Evolutionary conservation across 2,888 invertebrate genomes (phyloP), one percentile per base, ranked within the genome.

Genomic region (Hetaerina titia): DNA sequence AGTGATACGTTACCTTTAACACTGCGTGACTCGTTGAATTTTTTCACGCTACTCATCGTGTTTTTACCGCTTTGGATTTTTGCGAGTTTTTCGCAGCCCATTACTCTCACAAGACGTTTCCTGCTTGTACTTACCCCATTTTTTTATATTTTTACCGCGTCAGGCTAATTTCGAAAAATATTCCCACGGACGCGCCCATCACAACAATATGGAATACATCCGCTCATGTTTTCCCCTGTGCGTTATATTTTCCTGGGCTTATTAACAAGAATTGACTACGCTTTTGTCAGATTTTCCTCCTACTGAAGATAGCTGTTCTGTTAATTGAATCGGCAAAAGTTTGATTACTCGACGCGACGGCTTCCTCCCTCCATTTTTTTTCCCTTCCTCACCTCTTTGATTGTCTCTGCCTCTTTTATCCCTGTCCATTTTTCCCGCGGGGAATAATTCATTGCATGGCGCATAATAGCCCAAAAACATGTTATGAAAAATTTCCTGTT

Each of bases 1-100:
- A 81, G 81, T 81, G 81, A 81, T 81, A 81, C 81, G 81, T 81
- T 81, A 81, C 31, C n/a, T 81, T 81, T 31, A 81, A 81, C 15
- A 2, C 31, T 81, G 81, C 81, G 81, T 81, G 81, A 81, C 81
- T 81, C 31, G 81, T 81, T 81, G 22, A 81, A 81, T 81, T 81
- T 81, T 31, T 81, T 81, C 25, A 81, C 81, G n/a, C 81, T 13
- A 13, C 81, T 31, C 81, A 13, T 31, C 81, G 11, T 81, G 81
- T 81, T 81, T 81, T 81, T 81, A 13, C 31, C 81, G 81, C 81
- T 31, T 81, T 81, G 7, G 0, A 81, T 13, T 81, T 81, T 81
- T 81, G 25, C 31, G 9, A 31, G 31, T 25, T 69, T 81, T 81
- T 81, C 81, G 81, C 81, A 81, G 81, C 31, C 31, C 81, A 81